phyloP scores from a whole-genome alignment of 1,140 invertebrate genomes.

The Drosophila lowei region DNA sequence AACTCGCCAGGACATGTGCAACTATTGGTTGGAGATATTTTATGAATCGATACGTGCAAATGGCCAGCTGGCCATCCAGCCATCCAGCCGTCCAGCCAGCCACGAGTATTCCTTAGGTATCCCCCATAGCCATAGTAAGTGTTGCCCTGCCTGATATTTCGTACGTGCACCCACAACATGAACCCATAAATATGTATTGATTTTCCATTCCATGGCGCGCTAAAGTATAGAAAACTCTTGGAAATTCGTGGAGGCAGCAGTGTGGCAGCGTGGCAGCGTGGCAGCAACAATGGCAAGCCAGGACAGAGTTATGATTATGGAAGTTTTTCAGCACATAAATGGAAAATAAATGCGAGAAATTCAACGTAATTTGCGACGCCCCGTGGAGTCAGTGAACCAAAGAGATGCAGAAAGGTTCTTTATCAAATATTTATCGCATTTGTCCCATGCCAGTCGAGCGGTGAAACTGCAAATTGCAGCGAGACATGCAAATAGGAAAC shows the following conservation, averaged over 20 bases:
- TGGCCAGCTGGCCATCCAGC: constrained; percentile 16
- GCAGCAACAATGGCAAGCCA: constrained; percentile 48
- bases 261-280: background rate
- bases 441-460: constrained; percentile 11
- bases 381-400: constrained; percentile 62
- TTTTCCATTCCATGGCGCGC: constrained; percentile 55
- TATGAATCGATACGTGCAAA: constrained; percentile 61
- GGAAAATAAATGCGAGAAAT: constrained; percentile 61
- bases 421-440: constrained; percentile 61
- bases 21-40: constrained; percentile 57
- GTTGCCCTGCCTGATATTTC: constrained; percentile 42
- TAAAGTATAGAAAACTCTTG: constrained; percentile 14
- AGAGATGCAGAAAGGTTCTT: constrained; percentile 56
- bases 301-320: constrained; percentile 74
- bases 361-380: constrained; percentile 63
- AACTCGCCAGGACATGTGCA: constrained; percentile 27
- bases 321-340: constrained; percentile 62
- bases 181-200: constrained; percentile 80
- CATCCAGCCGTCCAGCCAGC: constrained; percentile 10
- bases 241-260: background rate
- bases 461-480: constrained; percentile 50
- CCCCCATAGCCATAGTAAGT: constrained; percentile 51
- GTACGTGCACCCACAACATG: constrained; percentile 72
- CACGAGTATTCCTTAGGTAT: constrained; percentile 30
- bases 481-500: constrained; percentile 52